Conservation (phyloP, 2,797 vertebrate species). For the Apogon talboti region DNA sequence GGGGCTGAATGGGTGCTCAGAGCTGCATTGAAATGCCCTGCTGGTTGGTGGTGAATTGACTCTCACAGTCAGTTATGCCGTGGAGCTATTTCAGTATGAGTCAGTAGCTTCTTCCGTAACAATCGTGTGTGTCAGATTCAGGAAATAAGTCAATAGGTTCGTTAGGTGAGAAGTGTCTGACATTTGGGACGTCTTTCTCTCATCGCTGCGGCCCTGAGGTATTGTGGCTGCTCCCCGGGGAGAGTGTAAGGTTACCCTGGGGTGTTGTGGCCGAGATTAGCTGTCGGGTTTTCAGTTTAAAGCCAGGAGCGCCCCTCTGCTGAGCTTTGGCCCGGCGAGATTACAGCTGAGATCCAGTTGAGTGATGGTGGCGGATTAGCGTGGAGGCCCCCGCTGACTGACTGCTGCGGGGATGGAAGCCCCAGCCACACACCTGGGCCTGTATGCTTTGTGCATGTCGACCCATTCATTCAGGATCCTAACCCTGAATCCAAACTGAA, state of each 20-base stretch:
- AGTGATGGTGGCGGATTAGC: constrained; percentile 77
- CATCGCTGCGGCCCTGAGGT: constrained; percentile 44
- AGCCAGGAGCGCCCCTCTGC: constrained; percentile 46
- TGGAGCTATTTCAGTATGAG: background rate
- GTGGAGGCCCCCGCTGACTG: constrained; percentile 65
- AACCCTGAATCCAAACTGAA: constrained; percentile 34
- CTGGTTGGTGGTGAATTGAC: constrained; percentile 7
- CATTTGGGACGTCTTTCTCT: constrained; percentile 60
- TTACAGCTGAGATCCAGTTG: constrained; percentile 74
- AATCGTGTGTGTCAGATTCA: constrained; percentile 9
- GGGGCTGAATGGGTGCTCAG: constrained; percentile 29
- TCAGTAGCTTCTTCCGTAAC: background rate
- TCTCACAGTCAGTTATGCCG: background rate
- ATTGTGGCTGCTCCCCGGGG: constrained; percentile 43
- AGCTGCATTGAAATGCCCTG: constrained; percentile 8
- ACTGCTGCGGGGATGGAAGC: constrained; percentile 54
- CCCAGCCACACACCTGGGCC: constrained; percentile 64
- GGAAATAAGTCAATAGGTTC: constrained; percentile 21
- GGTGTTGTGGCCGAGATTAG: constrained; percentile 69
- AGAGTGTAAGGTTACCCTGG: constrained; percentile 67
- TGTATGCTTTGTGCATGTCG: constrained; percentile 38
- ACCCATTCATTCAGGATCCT: constrained; percentile 44
- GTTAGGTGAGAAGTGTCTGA: constrained; percentile 47
- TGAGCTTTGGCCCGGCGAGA: constrained; percentile 57
- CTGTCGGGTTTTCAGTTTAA: constrained; percentile 66